These are phyloP conservation scores for Drosophila melanosoma DNA, from an alignment of 2,888 invertebrate genomes.

Conservation along the genomic window DNA sequence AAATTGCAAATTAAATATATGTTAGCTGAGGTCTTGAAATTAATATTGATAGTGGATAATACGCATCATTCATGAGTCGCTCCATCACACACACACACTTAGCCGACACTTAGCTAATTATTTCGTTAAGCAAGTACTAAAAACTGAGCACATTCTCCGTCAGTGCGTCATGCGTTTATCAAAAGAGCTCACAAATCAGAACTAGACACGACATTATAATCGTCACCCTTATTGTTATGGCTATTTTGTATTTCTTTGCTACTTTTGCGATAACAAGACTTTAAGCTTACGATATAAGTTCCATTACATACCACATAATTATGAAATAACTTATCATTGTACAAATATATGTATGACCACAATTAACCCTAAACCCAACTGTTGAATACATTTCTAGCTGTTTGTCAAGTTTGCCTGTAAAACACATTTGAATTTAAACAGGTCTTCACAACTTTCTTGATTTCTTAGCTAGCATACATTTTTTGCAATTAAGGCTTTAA, in stretches of 20 bases:
- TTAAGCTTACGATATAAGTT: slow-evolving; percentile 8
- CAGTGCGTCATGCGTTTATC: slow-evolving; percentile 18
- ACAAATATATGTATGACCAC: not conserved
- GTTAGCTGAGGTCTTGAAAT: slow-evolving; percentile 7
- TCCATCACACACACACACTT: not conserved
- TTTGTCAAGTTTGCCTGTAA: not conserved
- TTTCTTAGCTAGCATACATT: not conserved
- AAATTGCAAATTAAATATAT: slow-evolving; percentile 22
- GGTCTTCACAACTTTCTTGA: too few species aligned
- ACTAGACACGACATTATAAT: not conserved
- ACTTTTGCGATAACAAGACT: slow-evolving; percentile 17
- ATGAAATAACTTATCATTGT: not conserved
- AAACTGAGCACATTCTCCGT: not conserved
- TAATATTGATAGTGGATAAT: not conserved
- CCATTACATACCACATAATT: not conserved
- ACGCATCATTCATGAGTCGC: not conserved
- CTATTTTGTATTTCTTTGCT: not conserved
- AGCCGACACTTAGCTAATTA: not conserved
- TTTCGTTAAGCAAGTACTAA: not conserved
- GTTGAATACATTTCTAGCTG: too few species aligned
- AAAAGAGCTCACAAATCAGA: slow-evolving; percentile 9
- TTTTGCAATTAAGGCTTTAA: not conserved
- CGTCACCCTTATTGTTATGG: not conserved
- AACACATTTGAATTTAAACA: not conserved
- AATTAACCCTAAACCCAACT: too few species aligned